phyloP scores from a whole-genome alignment of 2,113 vertebrate genomes.

The Philantomba maxwellii region DNA sequence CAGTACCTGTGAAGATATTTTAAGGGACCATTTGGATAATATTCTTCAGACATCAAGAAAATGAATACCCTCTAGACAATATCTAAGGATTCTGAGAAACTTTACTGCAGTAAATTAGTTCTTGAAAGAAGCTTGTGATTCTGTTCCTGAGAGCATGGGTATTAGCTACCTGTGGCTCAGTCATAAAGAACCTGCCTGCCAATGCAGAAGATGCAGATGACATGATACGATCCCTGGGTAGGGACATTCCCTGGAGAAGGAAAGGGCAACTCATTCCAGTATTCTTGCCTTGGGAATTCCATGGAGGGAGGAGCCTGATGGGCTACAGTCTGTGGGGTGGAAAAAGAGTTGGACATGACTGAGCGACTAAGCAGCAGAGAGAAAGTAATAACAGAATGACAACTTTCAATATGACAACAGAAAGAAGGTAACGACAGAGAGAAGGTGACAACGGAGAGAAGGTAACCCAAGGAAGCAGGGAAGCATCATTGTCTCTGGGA shows the following conservation, averaged over 20 bases:
- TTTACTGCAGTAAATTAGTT: background rate
- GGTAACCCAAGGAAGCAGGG: background rate
- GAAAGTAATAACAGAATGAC: background rate
- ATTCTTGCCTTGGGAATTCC: background rate
- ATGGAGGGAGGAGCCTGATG: background rate
- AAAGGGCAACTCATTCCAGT: background rate
- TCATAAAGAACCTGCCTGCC: background rate
- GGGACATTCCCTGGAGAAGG: background rate
- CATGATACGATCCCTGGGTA: background rate
- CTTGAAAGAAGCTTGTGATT: background rate
- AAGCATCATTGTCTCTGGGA: background rate
- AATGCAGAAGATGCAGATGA: background rate
- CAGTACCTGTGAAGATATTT: background rate
- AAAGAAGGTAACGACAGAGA: background rate
- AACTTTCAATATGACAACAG: background rate
- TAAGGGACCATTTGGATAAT: background rate
- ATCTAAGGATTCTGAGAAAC: background rate
- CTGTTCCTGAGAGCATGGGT: background rate
- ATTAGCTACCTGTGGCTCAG: background rate
- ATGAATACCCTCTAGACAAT: background rate
- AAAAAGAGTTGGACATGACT: background rate
- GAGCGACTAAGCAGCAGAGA: background rate
- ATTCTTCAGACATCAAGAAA: background rate
- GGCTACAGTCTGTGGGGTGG: background rate
- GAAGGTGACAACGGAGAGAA: background rate